These are phyloP conservation scores for Dreissena polymorpha DNA, from an alignment of 1,140 invertebrate species.

Conservation along the genomic window DNA sequence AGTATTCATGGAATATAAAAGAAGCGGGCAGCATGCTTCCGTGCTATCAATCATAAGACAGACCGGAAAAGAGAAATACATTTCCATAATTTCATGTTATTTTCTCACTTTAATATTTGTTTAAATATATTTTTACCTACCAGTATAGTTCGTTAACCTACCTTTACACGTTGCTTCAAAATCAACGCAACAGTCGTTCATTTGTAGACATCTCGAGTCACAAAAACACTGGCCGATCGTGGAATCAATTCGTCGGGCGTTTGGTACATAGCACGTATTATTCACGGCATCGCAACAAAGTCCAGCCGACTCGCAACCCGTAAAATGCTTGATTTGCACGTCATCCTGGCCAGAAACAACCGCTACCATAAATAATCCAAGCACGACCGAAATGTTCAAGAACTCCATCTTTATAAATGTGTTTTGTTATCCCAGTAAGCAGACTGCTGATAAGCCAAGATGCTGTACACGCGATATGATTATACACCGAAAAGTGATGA, in stretches of 20 bases:
- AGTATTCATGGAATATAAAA: too few species aligned
- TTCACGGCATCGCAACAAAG: conserved; percentile 43
- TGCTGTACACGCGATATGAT: background rate
- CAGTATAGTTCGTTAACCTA: background rate
- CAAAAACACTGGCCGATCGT: conserved; percentile 41
- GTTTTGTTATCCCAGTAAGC: background rate
- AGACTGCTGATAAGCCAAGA: conserved; percentile 2
- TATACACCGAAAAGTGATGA: too few species aligned
- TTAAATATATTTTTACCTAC: too few species aligned
- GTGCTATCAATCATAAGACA: too few species aligned
- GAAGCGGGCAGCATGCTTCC: too few species aligned
- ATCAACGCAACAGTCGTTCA: conserved; percentile 45
- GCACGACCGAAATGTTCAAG: conserved; percentile 12
- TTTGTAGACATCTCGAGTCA: conserved; percentile 47
- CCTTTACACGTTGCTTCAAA: conserved; percentile 30
- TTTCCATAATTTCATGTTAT: too few species aligned
- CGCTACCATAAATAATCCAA: background rate
- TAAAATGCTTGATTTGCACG: conserved; percentile 22
- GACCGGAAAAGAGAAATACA: too few species aligned
- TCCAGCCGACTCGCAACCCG: conserved; percentile 39
- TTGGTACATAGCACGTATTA: conserved; percentile 51
- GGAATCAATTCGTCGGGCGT: conserved; percentile 31
- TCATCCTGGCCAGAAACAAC: conserved; percentile 13
- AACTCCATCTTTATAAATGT: conserved; percentile 18
- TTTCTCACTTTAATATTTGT: too few species aligned